Conservation (phyloP, 2,113 vertebrate species). For the Neodon shergylaensis region DNA sequence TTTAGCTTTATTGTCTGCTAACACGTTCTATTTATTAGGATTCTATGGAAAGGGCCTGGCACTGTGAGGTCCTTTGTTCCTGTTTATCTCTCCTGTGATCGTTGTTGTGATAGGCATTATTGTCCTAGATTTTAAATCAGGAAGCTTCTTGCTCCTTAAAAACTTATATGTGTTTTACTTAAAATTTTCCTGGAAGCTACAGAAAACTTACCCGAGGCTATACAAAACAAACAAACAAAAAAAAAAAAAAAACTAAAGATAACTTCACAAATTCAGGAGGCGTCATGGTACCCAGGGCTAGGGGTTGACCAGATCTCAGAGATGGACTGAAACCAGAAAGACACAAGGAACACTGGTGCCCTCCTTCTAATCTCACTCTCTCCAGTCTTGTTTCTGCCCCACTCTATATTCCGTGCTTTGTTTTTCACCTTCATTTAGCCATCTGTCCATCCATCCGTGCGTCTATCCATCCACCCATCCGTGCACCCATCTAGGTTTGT, state of each 20-base stretch:
- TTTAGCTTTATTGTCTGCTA: background rate
- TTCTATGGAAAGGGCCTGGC: background rate
- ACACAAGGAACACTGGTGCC: background rate
- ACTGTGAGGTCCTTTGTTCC: background rate
- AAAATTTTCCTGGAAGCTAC: background rate
- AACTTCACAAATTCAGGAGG: background rate
- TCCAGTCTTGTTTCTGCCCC: background rate
- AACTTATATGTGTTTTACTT: background rate
- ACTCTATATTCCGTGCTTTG: background rate
- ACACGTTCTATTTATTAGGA: background rate
- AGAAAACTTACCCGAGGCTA: background rate
- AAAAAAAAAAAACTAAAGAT: background rate
- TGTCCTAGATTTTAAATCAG: background rate
- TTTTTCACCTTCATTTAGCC: background rate
- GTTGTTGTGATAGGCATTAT: background rate
- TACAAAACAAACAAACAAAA: background rate
- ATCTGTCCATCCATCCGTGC: background rate
- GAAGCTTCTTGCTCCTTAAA: background rate
- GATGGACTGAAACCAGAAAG: background rate
- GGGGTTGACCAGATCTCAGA: background rate
- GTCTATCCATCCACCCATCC: background rate
- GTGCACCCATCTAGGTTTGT: background rate
- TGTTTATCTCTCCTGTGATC: background rate
- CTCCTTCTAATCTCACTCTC: background rate
- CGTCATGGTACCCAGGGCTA: background rate